Conservation (phyloP, 1,140 invertebrate species). For the Physella acuta region DNA sequence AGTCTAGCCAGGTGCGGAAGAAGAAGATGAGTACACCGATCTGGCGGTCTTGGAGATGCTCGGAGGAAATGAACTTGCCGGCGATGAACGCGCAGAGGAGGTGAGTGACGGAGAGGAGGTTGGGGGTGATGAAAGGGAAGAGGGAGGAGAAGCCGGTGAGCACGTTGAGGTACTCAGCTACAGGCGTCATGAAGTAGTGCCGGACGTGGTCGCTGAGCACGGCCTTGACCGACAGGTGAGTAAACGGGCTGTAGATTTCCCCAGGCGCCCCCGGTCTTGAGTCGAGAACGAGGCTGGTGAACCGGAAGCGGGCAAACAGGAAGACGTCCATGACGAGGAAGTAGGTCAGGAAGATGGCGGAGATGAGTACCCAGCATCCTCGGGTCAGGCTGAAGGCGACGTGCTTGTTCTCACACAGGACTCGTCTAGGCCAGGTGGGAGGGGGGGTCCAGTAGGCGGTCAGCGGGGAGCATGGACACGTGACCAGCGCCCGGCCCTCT, state of each 20-base stretch:
- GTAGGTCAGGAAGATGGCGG: conserved; percentile 36
- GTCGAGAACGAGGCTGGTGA: conserved; percentile 35
- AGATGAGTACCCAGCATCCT: conserved; percentile 17
- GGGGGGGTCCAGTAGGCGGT: conserved; percentile 9
- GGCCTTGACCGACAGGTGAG: conserved; percentile 48
- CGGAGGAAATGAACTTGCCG: conserved; percentile 48
- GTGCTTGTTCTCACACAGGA: conserved; percentile 2
- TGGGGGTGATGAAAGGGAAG: conserved; percentile 53
- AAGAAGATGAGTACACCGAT: conserved; percentile 50
- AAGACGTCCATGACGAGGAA: conserved; percentile 51
- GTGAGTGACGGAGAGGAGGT: conserved; percentile 50
- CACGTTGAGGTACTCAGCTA: conserved; percentile 47
- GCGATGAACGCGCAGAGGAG: conserved; percentile 44
- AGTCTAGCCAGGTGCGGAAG: conserved; percentile 50
- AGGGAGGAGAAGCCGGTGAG: conserved; percentile 47
- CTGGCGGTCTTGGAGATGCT: conserved; percentile 40
- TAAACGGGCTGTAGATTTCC: conserved; percentile 42
- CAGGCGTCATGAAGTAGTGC: conserved; percentile 49
- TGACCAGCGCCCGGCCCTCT: no score
- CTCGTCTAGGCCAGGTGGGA: conserved; percentile 3
- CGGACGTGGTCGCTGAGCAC: conserved; percentile 51
- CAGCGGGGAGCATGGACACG: background rate
- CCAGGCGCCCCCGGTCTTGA: conserved; percentile 29
- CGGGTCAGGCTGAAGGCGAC: background rate
- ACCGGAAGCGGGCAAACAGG: conserved; percentile 34